Base-by-base conservation (phyloP, 2,888 invertebrate genomes). In the Halictus quadricinctus region DNA sequence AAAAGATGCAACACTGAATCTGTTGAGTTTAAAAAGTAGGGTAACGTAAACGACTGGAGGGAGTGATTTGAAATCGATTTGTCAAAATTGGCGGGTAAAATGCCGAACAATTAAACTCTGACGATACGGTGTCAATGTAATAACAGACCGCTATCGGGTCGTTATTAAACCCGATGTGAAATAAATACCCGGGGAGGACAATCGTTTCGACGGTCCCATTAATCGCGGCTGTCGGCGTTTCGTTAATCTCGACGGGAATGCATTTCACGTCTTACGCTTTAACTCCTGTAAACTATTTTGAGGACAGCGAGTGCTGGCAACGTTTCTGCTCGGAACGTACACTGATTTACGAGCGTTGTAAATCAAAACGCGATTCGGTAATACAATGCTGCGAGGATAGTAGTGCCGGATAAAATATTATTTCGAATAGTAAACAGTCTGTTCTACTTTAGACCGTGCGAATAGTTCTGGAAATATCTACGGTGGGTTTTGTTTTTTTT, bases 201-300 rank as follows among this genome's bases (percentile, higher is more conserved):
- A 87, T 82, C 83, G 79, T 84, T 87, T 79, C 81, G 76, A 83
- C 85, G 76, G 84, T 54, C 77, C 79, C 88, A 78, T 90, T 90
- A 87, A 87, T 78, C 79, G 80, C 79, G 79, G 88, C 89, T 88
- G 89, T 91, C 90, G 87, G 85, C 90, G 84, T 87, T 87, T 87
- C 87, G 88, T 92, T 90, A 91, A 91, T 87, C 89, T 88, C 89
- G 88, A 89, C 87, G 80, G 79, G 80, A 86, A 82, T 79, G 87
- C 82, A 82, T 85, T 84, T 82, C 88, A 75, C 88, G 83, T 91
- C 89, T 88, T 85, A 90, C 83, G 87, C 87, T 88, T 86, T 78
- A 84, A 87, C 89, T 91, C 84, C 88, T 88, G 91, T 90, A 91
- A 92, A 93, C 92, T 93, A 92, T 93, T 93, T 93, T 88, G 89